Base-by-base conservation (phyloP, 2,888 invertebrate species). In the Pandemis corylana region DNA sequence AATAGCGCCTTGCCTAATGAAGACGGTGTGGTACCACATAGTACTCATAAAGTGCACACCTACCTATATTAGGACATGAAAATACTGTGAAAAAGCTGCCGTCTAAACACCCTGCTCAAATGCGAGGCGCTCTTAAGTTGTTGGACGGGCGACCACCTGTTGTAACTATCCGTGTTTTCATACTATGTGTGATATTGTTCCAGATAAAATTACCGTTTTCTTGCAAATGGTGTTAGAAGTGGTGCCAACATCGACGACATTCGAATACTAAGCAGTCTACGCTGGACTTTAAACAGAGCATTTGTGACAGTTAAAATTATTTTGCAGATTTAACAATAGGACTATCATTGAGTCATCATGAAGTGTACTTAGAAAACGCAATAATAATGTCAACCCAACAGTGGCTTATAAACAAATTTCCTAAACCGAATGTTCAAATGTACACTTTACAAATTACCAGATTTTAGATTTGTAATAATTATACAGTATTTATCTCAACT, bases 161-260 rank as follows among this genome's bases (percentile, higher is more conserved):
- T 28, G 7, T 28, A 20, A 20, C 3, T n/a, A 5, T 61, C 9
- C 1, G 61, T n/a, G 36, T 63, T 62, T 13, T 67, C 15, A 12
- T 53, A n/a, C 46, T 62, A 53, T 63, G 67, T 63, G 62, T 75
- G 70, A 46, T 56, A 62, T 78, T 74, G 79, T 95, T 95, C 36
- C 96, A 98, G 98, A 97, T 94, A 97, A 97, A 89, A 96, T 98
- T 81, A 98, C 98, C 80, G 96, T 97, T 84, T 98, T 98, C 94
- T 96, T 98, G 87, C 98, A 98, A 95, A 96, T 98, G 95, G 95
- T 97, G 86, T 95, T 98, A 89, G 98, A 98, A 92, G 98, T 98
- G 87, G 98, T 98, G 83, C 98, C 98, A 83, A 98, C 98, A 76
- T 96, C 97, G 82, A 96, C 96, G 78, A 97, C 95, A 68, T 96